Conservation (phyloP, 64 coral and sea anemone genomes). For the Montipora foliosa region DNA sequence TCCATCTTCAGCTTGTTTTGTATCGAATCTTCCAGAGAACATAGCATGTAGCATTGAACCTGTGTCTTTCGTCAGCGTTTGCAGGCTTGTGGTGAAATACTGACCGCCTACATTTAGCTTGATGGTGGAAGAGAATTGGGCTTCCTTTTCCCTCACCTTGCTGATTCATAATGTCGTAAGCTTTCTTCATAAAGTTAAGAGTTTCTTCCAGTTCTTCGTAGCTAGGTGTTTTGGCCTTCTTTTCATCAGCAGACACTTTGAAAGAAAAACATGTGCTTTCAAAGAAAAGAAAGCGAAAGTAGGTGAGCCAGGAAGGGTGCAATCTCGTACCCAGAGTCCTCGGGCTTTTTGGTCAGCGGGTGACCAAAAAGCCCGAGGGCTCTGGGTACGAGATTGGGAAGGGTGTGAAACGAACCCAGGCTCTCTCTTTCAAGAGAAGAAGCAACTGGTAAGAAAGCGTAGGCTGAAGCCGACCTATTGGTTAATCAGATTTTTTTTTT, state of each 20-base stretch:
- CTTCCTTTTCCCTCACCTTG: constrained; percentile 60
- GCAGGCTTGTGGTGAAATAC: constrained; percentile 6
- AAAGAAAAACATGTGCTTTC: background rate
- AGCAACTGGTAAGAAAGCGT: background rate
- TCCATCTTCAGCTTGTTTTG: background rate
- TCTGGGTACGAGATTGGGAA: too few relatives aligned
- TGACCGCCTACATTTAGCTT: constrained; percentile 37
- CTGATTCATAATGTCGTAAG: constrained; percentile 33
- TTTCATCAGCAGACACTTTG: background rate
- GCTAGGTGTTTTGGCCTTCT: background rate
- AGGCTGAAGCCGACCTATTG: background rate
- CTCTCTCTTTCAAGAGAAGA: background rate
- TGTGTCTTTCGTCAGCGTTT: constrained; percentile 33
- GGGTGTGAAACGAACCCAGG: too few relatives aligned
- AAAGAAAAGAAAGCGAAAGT: background rate
- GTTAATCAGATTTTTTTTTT: too few relatives aligned
- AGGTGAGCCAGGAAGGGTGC: background rate
- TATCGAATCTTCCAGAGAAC: constrained; percentile 40
- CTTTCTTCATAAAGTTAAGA: background rate
- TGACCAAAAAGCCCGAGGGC: too few relatives aligned
- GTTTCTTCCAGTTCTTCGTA: background rate
- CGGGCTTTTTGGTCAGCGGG: too few relatives aligned
- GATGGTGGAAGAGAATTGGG: constrained; percentile 1
- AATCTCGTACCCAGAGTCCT: too few relatives aligned
- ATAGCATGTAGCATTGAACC: constrained; percentile 36